Percentiles rank a stretch among this genome's conserved stretches.
Evolutionary conservation across 2,113 vertebrate species (phyloP).

Genomic region (Maccullochella peelii): DNA sequence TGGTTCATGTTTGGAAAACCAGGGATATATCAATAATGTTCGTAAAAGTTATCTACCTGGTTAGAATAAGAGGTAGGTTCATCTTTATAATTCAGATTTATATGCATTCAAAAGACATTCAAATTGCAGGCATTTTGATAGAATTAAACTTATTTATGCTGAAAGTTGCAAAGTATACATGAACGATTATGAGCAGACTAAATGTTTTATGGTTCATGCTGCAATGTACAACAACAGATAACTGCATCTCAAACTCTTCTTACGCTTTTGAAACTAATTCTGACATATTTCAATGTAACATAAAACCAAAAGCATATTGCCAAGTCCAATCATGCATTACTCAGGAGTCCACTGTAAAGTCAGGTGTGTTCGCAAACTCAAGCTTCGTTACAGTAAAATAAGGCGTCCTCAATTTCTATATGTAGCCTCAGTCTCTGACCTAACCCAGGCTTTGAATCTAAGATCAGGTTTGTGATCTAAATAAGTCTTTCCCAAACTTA

Average conservation of each 20-base stretch:
- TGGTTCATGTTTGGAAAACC: background rate
- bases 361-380: background rate
- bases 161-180: background rate
- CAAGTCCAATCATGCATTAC: background rate
- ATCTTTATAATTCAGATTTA: background rate
- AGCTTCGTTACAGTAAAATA: background rate
- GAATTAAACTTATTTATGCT: background rate
- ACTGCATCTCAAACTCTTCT: background rate
- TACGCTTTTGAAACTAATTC: background rate
- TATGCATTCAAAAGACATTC: background rate
- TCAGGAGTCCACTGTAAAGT: background rate
- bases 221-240: background rate
- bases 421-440: background rate
- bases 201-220: background rate
- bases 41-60: background rate
- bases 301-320: background rate
- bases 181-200: background rate
- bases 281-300: background rate
- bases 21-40: background rate
- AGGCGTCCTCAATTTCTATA: background rate
- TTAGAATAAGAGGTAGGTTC: background rate
- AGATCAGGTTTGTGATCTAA: background rate
- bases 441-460: background rate
- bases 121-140: background rate
- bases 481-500: too few species aligned